Base-by-base conservation (phyloP, 1,140 invertebrate genomes). In the Aporrectodea caliginosa region DNA sequence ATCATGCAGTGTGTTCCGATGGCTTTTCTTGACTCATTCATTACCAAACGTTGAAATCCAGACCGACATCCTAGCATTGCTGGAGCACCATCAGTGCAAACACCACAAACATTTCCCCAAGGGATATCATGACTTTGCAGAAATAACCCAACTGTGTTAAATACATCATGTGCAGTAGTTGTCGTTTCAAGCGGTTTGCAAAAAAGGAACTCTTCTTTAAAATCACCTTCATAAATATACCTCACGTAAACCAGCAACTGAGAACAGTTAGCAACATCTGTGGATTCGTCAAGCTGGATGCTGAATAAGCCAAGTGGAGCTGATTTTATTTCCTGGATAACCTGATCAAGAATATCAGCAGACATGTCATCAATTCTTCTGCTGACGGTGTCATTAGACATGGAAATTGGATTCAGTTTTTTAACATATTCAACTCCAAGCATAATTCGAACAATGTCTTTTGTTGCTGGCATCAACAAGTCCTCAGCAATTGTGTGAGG, bases 401-500 rank as follows among this genome's bases (percentile, higher is more conserved):
- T 69, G 43, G 68, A 79, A 75, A 81, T 80, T 81, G 35, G 22
- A 81, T 68, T 81, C 58, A 69, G 32, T 80, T 81, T 81, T 34
- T 0, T 75, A 69, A 81, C 78, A 79, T n/a, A 80, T 75, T 80
- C 58, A 31, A 1, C 79, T 83, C 84, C 82, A 78, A 87, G 43
- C 83, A 86, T 84, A 83, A 84, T 83, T 72, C 81, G 79, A 33
- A 85, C 83, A 82, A 86, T 83, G 79, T 84, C 80, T 78, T 84
- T 78, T 80, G 84, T 79, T 80, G 84, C 84, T 78, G 85, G 84
- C 82, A 87, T 68, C 82, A 87, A 85, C 80, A 86, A 81, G 73
- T 87, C 69, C 79, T 87, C 84, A 80, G 84, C 85, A 81, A 87
- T 86, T 72, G 82, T 86, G 81, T 86, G 84, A 78, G 82, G 81